Conservation (phyloP, 2,888 invertebrate species). For the Augochlorella aurata region DNA sequence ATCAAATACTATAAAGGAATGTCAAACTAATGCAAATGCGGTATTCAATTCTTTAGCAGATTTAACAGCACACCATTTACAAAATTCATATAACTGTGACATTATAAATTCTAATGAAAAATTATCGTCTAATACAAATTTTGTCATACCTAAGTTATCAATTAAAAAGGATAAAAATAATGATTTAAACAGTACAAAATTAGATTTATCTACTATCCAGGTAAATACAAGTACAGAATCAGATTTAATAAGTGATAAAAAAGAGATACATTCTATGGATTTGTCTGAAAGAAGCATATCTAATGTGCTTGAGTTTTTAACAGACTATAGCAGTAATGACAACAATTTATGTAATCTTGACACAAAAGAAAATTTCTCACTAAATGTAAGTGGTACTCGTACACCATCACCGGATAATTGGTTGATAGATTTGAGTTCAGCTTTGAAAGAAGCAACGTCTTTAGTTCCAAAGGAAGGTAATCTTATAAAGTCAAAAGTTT, state of each 20-base stretch:
- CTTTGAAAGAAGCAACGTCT: conserved; percentile 65
- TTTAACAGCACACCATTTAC: conserved; percentile 76
- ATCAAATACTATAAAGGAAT: conserved; percentile 21
- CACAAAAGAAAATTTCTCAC: conserved; percentile 6
- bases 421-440: conserved; percentile 82
- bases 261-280: conserved; percentile 34
- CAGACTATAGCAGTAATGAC: background rate
- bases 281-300: conserved; percentile 44
- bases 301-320: conserved; percentile 23
- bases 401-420: conserved; percentile 65
- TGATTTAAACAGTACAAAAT: conserved; percentile 1
- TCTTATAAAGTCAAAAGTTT: conserved; percentile 28
- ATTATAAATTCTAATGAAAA: conserved; percentile 29
- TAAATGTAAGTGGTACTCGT: conserved; percentile 38
- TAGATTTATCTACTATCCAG: background rate
- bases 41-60: conserved; percentile 73
- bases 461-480: conserved; percentile 22
- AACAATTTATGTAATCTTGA: conserved; percentile 24
- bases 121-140: conserved; percentile 50
- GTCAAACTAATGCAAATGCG: conserved; percentile 34
- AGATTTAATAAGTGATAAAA: conserved; percentile 5
- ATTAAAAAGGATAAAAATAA: conserved; percentile 40
- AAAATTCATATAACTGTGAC: conserved; percentile 63
- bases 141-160: conserved; percentile 71
- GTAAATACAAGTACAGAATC: conserved; percentile 16